These are phyloP conservation scores for Varanus salvator DNA, from an alignment of 2,113 vertebrate genomes.

Conservation along the genomic window DNA sequence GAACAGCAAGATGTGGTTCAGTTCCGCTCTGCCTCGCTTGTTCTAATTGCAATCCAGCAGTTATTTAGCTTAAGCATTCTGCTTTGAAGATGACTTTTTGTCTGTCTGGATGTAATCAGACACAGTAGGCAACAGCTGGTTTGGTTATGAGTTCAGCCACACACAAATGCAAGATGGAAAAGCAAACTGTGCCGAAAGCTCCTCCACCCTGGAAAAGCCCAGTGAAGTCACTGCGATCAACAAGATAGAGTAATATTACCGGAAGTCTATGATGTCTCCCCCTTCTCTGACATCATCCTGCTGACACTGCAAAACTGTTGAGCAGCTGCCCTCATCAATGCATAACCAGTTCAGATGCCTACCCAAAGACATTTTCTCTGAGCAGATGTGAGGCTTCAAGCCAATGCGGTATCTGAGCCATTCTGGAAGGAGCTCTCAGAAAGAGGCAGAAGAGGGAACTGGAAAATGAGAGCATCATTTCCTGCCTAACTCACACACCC, in stretches of 20 bases:
- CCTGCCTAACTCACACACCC: neutral
- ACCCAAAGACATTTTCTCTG: neutral
- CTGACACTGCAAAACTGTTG: neutral
- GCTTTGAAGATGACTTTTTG: conserved; percentile 32
- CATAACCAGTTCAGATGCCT: neutral
- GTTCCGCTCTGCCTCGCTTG: neutral
- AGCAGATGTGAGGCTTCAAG: neutral
- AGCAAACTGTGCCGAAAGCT: conserved; percentile 25
- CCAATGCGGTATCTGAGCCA: conserved; percentile 12
- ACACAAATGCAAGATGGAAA: conserved; percentile 14
- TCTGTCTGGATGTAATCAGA: conserved; percentile 36
- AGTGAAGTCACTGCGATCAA: neutral
- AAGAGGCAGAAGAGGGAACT: neutral
- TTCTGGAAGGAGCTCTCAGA: neutral
- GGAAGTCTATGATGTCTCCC: neutral
- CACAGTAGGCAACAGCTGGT: conserved; percentile 46
- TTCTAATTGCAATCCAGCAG: neutral
- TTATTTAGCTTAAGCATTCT: neutral
- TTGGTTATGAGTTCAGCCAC: conserved; percentile 51
- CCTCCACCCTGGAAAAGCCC: neutral
- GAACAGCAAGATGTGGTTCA: conserved; percentile 13
- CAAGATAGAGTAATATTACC: neutral
- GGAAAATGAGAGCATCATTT: neutral
- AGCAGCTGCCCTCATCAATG: conserved; percentile 19
- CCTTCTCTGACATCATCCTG: neutral